phyloP scores from a whole-genome alignment of 2,113 vertebrate genomes.

The Shinisaurus crocodilurus region DNA sequence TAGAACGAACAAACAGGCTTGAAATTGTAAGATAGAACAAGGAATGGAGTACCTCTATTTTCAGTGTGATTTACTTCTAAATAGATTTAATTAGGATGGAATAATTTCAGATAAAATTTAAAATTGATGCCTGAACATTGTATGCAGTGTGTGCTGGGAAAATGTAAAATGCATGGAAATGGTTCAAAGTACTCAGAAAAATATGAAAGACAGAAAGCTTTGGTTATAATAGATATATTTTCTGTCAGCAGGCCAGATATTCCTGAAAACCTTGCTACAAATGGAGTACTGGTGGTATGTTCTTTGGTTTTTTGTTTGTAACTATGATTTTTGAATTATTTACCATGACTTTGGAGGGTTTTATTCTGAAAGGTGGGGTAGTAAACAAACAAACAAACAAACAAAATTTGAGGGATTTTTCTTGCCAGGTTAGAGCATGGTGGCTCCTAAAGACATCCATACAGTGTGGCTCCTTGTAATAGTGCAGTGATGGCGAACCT shows the following conservation, averaged over 20 bases:
- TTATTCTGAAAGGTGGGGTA: not conserved
- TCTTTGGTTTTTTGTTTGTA: not conserved
- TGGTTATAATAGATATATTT: not conserved
- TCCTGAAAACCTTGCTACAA: constrained; percentile 67
- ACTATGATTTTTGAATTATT: not conserved
- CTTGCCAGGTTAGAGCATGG: not conserved
- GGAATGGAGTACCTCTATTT: not conserved
- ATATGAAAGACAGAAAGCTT: not conserved
- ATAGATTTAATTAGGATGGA: not conserved
- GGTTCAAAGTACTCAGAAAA: not conserved
- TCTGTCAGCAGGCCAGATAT: constrained; percentile 60
- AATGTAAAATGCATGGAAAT: not conserved
- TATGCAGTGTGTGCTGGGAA: not conserved
- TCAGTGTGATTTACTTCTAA: not conserved
- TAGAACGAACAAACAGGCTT: not conserved
- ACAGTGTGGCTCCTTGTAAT: not conserved
- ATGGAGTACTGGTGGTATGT: constrained; percentile 73
- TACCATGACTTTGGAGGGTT: not conserved
- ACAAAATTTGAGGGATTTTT: no score
- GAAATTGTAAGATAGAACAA: no score
- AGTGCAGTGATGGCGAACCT: no score
- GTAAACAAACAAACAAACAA: not conserved
- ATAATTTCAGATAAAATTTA: not conserved
- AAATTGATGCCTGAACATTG: not conserved
- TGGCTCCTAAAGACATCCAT: not conserved